These are phyloP conservation scores for Deroplatys truncata DNA, from an alignment of 2,888 invertebrate species.

Conservation along the genomic window DNA sequence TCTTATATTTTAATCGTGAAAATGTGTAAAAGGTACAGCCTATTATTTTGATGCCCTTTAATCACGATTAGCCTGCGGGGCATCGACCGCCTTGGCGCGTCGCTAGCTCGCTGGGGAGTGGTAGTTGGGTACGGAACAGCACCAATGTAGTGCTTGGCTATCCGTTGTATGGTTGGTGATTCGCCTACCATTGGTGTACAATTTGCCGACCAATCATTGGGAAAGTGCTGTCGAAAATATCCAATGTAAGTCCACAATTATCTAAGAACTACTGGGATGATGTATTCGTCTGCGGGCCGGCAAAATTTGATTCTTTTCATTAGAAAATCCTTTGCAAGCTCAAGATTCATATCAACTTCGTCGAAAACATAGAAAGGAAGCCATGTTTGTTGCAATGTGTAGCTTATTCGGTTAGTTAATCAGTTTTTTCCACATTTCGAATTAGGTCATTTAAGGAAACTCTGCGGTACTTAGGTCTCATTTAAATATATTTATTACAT, in stretches of 20 bases:
- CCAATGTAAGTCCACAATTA: constrained; percentile 73
- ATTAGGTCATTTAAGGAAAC: constrained; percentile 9
- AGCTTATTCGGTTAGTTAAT: constrained; percentile 24
- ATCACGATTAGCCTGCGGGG: constrained; percentile 15
- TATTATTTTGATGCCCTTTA: neutral
- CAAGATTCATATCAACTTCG: neutral
- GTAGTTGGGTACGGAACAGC: constrained; percentile 42
- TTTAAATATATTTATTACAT: neutral
- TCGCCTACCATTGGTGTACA: constrained; percentile 82
- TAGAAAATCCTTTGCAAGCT: neutral
- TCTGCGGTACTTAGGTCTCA: neutral
- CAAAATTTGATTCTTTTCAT: constrained; percentile 33
- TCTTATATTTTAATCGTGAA: neutral
- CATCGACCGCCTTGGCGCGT: constrained; percentile 30
- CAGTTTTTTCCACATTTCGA: constrained; percentile 11
- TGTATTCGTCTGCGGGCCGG: constrained; percentile 29
- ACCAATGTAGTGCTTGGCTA: constrained; percentile 30
- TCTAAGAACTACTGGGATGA: constrained; percentile 50
- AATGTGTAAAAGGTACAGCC: neutral
- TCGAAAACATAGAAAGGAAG: constrained; percentile 31
- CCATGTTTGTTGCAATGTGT: constrained; percentile 40
- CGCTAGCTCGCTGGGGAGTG: constrained; percentile 53
- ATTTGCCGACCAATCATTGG: constrained; percentile 86
- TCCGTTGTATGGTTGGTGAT: constrained; percentile 29
- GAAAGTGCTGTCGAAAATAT: constrained; percentile 70